Evolutionary conservation across 2,113 vertebrate species (phyloP).

Genomic region (Labrus mixtus): DNA sequence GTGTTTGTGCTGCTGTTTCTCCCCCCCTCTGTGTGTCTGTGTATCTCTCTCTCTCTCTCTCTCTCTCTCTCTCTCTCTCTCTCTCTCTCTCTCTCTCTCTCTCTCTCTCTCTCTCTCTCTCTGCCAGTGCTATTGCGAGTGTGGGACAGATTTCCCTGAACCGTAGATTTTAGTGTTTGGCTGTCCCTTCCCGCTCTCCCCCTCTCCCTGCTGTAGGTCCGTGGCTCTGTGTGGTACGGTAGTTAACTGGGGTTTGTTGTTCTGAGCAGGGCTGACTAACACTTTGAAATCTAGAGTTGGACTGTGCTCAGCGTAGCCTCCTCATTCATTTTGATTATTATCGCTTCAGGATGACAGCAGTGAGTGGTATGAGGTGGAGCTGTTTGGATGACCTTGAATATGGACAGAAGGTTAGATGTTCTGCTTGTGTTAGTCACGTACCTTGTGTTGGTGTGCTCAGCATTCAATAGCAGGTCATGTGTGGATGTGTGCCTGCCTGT

Average conservation of each 20-base stretch:
- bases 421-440: slow-evolving; percentile 74
- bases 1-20: slow-evolving; percentile 35
- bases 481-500: slow-evolving; percentile 56
- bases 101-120: slow-evolving; percentile 49
- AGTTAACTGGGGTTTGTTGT: slow-evolving; percentile 61
- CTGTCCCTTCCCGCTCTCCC: slow-evolving; percentile 41
- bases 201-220: slow-evolving; percentile 28
- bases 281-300: slow-evolving; percentile 57
- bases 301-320: slow-evolving; percentile 65
- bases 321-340: slow-evolving; percentile 80
- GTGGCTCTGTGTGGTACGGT: slow-evolving; percentile 60
- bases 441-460: slow-evolving; percentile 64
- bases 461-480: slow-evolving; percentile 49
- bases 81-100: too few relatives aligned
- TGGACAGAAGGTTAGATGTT: slow-evolving; percentile 85
- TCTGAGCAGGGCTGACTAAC: slow-evolving; percentile 72
- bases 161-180: slow-evolving; percentile 49
- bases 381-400: slow-evolving; percentile 84
- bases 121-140: slow-evolving; percentile 38
- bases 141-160: slow-evolving; percentile 65
- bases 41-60: background rate
- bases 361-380: slow-evolving; percentile 84
- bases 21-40: background rate
- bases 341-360: slow-evolving; percentile 82
- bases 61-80: background rate